These are phyloP conservation scores for Fukomys damarensis DNA, from an alignment of 2,113 vertebrate species.

Conservation along the genomic window DNA sequence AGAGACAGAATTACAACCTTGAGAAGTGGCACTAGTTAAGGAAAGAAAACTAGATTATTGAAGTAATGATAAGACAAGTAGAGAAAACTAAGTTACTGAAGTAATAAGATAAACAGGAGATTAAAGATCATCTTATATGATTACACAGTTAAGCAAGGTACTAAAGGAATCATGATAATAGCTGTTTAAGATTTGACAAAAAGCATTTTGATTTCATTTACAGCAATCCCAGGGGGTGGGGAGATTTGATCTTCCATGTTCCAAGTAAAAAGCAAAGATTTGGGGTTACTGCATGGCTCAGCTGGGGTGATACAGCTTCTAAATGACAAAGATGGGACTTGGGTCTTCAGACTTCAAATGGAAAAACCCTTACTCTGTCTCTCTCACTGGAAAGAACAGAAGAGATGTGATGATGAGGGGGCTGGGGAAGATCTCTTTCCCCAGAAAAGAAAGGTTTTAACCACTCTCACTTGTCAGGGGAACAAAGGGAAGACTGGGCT, in stretches of 20 bases:
- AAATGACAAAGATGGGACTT: neutral
- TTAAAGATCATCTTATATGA: neutral
- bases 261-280: neutral
- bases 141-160: neutral
- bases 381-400: neutral
- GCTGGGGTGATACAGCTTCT: fast-evolving
- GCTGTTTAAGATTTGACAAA: neutral
- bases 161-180: fast-evolving
- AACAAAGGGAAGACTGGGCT: neutral
- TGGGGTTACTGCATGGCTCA: neutral
- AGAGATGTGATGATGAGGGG: neutral
- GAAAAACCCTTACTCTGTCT: neutral
- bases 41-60: neutral
- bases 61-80: neutral
- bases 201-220: neutral
- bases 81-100: neutral
- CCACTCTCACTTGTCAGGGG: neutral
- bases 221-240: neutral
- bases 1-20: neutral
- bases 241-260: neutral
- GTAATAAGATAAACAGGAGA: neutral
- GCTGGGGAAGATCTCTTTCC: neutral
- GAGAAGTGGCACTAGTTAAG: neutral
- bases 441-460: neutral
- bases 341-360: neutral